Evolutionary conservation across 2,888 invertebrate genomes (phyloP).

Genomic region (Salpingus planirostris): DNA sequence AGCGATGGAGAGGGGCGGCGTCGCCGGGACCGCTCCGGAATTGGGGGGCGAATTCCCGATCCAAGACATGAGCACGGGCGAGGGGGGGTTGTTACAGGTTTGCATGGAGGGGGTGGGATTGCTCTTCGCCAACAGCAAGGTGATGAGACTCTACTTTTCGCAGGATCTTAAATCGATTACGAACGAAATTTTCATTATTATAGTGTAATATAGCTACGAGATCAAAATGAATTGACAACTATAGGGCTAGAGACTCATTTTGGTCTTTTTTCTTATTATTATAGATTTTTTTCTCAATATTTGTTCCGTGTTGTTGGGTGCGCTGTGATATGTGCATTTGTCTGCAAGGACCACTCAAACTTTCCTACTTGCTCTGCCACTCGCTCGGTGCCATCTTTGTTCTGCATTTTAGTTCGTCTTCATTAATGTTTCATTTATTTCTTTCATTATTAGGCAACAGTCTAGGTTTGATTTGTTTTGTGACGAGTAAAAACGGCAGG

Average conservation of each 20-base stretch:
- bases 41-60: constrained; percentile 96
- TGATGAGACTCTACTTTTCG: constrained; percentile 41
- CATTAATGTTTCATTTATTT: no score
- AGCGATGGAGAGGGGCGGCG: constrained; percentile 90
- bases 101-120: constrained; percentile 99
- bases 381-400: constrained; percentile 37
- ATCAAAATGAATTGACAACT: constrained; percentile 9
- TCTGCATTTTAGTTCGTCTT: no score
- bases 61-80: constrained; percentile 93
- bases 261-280: constrained; percentile 14
- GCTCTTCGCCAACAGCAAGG: constrained; percentile 99
- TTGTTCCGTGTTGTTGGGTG: constrained; percentile 41
- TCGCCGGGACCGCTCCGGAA: constrained; percentile 58
- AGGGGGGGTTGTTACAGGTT: constrained; percentile 95
- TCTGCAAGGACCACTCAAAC: constrained; percentile 76
- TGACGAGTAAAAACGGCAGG: not conserved
- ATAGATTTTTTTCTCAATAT: constrained; percentile 20
- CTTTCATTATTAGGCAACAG: no score
- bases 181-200: no score
- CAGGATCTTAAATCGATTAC: not conserved
- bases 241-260: constrained; percentile 8
- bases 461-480: no score
- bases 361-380: constrained; percentile 50
- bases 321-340: constrained; percentile 45
- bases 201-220: constrained; percentile 2